Evolutionary conservation across 2,113 vertebrate species (phyloP).

Genomic region (Podarcis muralis): DNA sequence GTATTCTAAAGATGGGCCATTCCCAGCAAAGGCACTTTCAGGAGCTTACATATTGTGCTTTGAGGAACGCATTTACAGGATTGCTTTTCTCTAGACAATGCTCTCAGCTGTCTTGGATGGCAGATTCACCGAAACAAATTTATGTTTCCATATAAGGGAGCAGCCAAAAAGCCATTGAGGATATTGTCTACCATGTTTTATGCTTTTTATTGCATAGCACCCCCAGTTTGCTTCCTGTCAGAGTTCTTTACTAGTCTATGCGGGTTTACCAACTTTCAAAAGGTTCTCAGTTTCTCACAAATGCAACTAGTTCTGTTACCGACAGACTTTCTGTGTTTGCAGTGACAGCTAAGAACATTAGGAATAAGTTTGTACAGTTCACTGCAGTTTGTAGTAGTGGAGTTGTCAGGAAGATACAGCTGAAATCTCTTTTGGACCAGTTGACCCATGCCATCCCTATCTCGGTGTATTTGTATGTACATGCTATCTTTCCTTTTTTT

Average conservation of each 20-base stretch:
- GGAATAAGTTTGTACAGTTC: not conserved
- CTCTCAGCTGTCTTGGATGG: not conserved
- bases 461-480: no score
- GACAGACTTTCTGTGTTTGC: not conserved
- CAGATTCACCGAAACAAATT: not conserved
- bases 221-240: not conserved
- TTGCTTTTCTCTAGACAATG: not conserved
- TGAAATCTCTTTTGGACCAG: no score
- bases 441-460: no score
- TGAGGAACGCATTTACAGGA: not conserved
- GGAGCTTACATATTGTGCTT: not conserved
- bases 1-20: not conserved
- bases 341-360: not conserved
- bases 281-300: no score
- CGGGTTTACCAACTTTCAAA: no score
- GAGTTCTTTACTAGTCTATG: not conserved
- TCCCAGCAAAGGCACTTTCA: not conserved
- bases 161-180: not conserved
- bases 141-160: not conserved
- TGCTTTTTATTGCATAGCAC: not conserved
- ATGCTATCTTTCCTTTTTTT: no score
- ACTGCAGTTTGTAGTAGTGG: no score
- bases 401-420: no score
- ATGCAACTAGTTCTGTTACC: not conserved
- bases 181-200: not conserved